These are phyloP conservation scores for Holothuria leucospilota DNA, from an alignment of 53 echinoderm and acorn worm genomes.

Conservation along the genomic window DNA sequence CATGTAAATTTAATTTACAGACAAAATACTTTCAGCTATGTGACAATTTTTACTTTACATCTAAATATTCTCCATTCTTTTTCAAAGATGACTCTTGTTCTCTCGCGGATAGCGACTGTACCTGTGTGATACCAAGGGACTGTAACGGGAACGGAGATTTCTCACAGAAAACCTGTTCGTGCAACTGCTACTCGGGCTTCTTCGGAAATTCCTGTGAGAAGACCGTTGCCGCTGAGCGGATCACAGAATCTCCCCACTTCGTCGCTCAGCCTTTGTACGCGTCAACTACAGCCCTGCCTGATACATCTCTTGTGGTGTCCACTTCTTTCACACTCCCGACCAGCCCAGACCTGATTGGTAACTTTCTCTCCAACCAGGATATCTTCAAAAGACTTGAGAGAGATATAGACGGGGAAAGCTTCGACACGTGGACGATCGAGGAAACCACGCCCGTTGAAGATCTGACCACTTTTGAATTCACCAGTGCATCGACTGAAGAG, in stretches of 20 bases:
- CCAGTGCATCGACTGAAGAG: neutral
- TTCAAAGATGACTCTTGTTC: constrained; percentile 24
- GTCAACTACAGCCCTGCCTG: neutral
- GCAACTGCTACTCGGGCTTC: constrained; percentile 6
- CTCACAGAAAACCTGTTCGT: neutral
- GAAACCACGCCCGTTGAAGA: constrained; percentile 15
- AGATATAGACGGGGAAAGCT: neutral
- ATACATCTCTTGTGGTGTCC: constrained; percentile 4
- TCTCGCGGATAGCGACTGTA: neutral
- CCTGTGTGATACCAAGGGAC: neutral
- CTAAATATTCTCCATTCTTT: neutral
- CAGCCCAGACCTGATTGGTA: neutral
- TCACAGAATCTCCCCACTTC: neutral
- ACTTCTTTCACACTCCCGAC: constrained; percentile 4
- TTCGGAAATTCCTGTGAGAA: constrained; percentile 15
- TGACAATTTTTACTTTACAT: no score
- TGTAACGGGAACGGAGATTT: constrained; percentile 35
- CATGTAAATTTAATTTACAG: no score
- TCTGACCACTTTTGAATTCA: neutral
- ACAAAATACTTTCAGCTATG: no score
- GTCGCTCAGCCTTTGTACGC: neutral
- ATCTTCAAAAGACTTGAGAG: neutral
- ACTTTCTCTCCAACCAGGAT: neutral
- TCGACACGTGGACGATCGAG: constrained; percentile 5
- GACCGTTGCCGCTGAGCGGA: neutral